Evolutionary conservation across 2,888 invertebrate species (phyloP).

Genomic region (Melanotus villosus): DNA sequence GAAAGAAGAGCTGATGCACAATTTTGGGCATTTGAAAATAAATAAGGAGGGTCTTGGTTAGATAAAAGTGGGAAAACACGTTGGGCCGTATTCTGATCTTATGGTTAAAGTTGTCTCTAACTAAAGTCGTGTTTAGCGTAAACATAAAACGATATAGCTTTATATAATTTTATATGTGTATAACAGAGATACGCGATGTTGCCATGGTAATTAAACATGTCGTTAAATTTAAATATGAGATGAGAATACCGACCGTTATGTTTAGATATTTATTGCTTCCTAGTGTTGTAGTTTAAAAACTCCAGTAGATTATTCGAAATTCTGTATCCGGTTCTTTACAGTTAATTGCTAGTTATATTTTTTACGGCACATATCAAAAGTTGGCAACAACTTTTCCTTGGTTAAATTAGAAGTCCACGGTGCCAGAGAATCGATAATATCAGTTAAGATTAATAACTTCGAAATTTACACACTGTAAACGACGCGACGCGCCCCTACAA

Average conservation of each 20-base stretch:
- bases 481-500: neutral
- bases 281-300: neutral
- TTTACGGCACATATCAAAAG: neutral
- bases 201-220: too few species aligned
- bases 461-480: slow-evolving; percentile 3
- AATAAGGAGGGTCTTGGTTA: too few species aligned
- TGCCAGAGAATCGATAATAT: neutral
- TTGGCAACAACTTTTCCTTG: neutral
- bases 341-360: neutral
- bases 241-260: too few species aligned
- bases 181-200: too few species aligned
- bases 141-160: too few species aligned
- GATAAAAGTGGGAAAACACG: too few species aligned
- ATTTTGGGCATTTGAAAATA: too few species aligned
- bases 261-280: slow-evolving; percentile 8
- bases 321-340: slow-evolving; percentile 3
- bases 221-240: too few species aligned
- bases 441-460: slow-evolving; percentile 14
- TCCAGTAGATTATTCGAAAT: slow-evolving; percentile 6
- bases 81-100: too few species aligned
- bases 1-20: neutral
- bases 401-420: slow-evolving; percentile 9
- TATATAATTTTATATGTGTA: too few species aligned
- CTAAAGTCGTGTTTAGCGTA: too few species aligned
- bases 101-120: too few species aligned